Evolutionary conservation across 2,113 vertebrate genomes (phyloP), one percentile per base, ranked within the genome.

Genomic region (Plotosus lineatus): DNA sequence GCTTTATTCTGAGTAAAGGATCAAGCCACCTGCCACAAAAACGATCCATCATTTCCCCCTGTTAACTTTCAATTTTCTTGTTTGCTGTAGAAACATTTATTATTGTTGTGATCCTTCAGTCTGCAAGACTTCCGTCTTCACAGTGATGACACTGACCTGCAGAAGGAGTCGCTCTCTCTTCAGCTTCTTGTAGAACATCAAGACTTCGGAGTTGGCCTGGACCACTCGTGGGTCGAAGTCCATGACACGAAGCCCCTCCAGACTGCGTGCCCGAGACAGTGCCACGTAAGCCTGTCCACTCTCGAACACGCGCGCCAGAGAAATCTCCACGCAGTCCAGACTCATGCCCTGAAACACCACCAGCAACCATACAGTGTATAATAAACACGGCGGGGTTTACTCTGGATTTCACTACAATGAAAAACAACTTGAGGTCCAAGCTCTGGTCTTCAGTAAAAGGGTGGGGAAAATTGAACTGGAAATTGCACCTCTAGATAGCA

Each of bases 221-320:
- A 99, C 97, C 50, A 95, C 95, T 2, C 68, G 88, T 0, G 95
- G 95, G 85, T 98, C 92, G 85, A 99, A 99, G 85, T 99, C 98
- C 92, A 99, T 93, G 56, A 99, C 95, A 9, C 97, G 93, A 4
- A 99, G 94, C 1, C 97, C 95, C 75, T 94, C 91, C 19, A 99
- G 90, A 79, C 92, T 97, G 0, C 94, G 92, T 55, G 97, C 98
- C 48, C 97, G 88, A 61, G 97, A 99, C 6, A 99, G 92, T 1
- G 97, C 98, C 51, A 99, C 97, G 0, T 99, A 99, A 1, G 97
- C 97, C 89, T 99, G 97, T 1, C 97, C 98, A 0, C 93, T 93
- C 90, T 98, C 97, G 89, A 99, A 99, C 75, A 98, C 98, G 0
- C 97, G 96, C 0, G 95, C 92, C 86, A 99, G 86, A 15, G 97